Percentiles rank a stretch among this genome's conserved stretches.
Evolutionary conservation across 2,888 invertebrate species (phyloP).

Genomic region (Tachystola acroxantha): DNA sequence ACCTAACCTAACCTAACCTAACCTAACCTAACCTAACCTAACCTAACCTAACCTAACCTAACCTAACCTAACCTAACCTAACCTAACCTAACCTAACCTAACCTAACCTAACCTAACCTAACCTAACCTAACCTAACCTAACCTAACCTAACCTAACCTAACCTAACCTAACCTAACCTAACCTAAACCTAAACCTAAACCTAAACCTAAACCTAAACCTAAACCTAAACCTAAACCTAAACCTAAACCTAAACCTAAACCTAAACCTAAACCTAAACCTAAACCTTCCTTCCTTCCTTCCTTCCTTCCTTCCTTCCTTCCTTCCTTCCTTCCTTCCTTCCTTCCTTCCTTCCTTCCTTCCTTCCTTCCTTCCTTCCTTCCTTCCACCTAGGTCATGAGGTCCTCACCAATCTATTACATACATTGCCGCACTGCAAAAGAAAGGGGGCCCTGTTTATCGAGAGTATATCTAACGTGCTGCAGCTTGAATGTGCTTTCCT

Average conservation of each 20-base stretch:
- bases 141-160: conserved; percentile 14
- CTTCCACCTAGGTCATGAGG: no score
- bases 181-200: conserved; percentile 3
- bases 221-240: conserved; percentile 2
- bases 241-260: background rate
- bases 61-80: background rate
- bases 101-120: conserved; percentile 9
- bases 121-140: conserved; percentile 15
- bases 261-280: background rate
- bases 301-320: background rate
- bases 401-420: no score
- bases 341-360: no score
- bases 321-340: background rate
- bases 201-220: background rate
- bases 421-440: no score
- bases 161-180: conserved; percentile 6
- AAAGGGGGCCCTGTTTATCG: no score
- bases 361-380: no score
- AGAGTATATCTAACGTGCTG: no score
- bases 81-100: conserved; percentile 1
- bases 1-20: conserved; percentile 1
- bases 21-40: conserved; percentile 5
- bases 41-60: conserved; percentile 2
- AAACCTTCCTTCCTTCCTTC: background rate
- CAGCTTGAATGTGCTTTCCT: no score